phyloP scores from a whole-genome alignment of 1,140 invertebrate genomes.

The Drosophila micromelanica region DNA sequence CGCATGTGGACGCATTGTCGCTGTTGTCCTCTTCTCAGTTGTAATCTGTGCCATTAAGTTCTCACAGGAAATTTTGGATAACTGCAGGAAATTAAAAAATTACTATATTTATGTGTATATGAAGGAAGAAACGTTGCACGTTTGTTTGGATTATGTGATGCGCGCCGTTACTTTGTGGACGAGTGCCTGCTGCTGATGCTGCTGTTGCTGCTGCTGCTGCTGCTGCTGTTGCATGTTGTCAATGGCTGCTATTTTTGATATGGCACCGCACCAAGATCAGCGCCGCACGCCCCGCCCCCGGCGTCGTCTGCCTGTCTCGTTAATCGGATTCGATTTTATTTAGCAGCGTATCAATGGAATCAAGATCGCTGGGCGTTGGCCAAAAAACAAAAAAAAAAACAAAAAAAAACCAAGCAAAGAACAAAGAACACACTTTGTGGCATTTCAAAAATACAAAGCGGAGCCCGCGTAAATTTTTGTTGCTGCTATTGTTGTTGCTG shows the following conservation, averaged over 20 bases:
- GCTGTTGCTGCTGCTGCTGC: slow-evolving; percentile 17
- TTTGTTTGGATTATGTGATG: slow-evolving; percentile 47
- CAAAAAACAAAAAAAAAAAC: slow-evolving; percentile 9
- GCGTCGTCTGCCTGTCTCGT: slow-evolving; percentile 32
- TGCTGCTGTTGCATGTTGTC: slow-evolving; percentile 42
- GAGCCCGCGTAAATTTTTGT: slow-evolving; percentile 40
- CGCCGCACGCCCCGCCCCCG: slow-evolving; percentile 24
- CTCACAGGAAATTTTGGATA: slow-evolving; percentile 74
- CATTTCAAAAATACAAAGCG: slow-evolving; percentile 18
- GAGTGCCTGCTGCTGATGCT: slow-evolving; percentile 10
- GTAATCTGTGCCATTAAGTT: slow-evolving; percentile 78
- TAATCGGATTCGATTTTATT: slow-evolving; percentile 27
- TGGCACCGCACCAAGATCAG: slow-evolving; percentile 81
- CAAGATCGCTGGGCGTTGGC: slow-evolving; percentile 53
- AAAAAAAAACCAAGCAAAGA: neutral
- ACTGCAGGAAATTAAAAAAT: slow-evolving; percentile 26
- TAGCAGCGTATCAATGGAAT: slow-evolving; percentile 33
- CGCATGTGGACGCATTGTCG: slow-evolving; percentile 37
- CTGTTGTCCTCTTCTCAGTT: slow-evolving; percentile 73
- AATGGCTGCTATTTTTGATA: slow-evolving; percentile 82
- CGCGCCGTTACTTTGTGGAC: slow-evolving; percentile 36
- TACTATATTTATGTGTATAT: neutral
- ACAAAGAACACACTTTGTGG: neutral
- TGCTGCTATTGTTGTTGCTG: neutral
- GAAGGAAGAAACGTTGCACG: too few relatives aligned